Base-by-base conservation (phyloP, 2,113 vertebrate species). In the Ctenodactylus gundi region DNA sequence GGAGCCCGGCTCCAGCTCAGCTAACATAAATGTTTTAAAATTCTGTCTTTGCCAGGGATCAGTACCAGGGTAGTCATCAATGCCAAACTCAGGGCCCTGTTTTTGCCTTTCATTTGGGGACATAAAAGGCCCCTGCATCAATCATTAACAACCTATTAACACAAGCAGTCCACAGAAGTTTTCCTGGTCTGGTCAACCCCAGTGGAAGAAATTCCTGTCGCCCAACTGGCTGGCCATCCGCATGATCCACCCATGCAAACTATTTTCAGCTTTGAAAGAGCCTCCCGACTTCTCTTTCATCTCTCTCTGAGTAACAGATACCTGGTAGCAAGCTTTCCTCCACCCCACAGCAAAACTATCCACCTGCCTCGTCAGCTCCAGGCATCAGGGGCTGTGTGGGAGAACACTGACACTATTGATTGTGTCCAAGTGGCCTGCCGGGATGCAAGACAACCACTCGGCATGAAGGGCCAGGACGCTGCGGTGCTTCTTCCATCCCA, bases 101-200 rank as follows among this genome's bases (percentile, higher is more conserved):
- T 97, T 91, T 96, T 97, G 95, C 95, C 97, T 98, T 98, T 98
- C 97, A 97, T 97, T 98, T 78, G 95, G 97, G 97, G 98, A 98
- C 98, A 98, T 98, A 95, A 98, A 98, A 98, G 96, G 94, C 95
- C 95, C 95, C 93, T 11, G 68, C 97, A 98, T 99, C 98, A 98
- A 98, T 99, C 98, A 98, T 98, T 98, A 98, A 98, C 98, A 96
- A 97, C 97, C 98, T 98, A 98, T 98, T 98, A 98, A 98, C 98
- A 98, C 98, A 93, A 97, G 97, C 96, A 97, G 97, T 96, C 98
- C 97, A 98, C 98, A 98, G 98, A 99, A 98, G 97, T 13, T 98
- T 98, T 97, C 98, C 97, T 96, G 97, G 97, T 94, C 97, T 95
- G 97, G 97, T 97, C 98, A 97, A 62, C 83, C 97, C 76, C 98